These are phyloP conservation scores for Eremobia ochroleuca DNA, from an alignment of 2,888 invertebrate genomes.

Conservation along the genomic window DNA sequence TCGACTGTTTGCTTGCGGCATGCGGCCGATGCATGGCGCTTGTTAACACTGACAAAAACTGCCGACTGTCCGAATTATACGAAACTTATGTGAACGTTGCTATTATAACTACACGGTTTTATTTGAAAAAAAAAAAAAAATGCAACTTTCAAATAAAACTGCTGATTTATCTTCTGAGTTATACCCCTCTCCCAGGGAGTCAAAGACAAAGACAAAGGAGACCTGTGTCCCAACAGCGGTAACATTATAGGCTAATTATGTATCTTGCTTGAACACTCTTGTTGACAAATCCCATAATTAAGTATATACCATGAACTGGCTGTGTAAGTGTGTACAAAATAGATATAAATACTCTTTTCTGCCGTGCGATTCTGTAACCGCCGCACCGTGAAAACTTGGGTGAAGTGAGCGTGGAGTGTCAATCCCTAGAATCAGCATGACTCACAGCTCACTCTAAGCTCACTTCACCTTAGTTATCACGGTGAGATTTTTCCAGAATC, in stretches of 20 bases:
- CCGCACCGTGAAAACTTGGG: too few species aligned
- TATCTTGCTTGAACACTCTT: too few species aligned
- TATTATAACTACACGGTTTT: constrained; percentile 14
- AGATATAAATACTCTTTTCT: constrained; percentile 40
- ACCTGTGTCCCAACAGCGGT: too few species aligned
- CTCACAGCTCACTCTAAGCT: too few species aligned
- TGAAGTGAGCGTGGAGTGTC: too few species aligned
- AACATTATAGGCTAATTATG: too few species aligned
- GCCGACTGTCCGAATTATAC: constrained; percentile 29
- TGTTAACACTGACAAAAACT: constrained; percentile 32
- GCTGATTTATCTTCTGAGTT: not conserved
- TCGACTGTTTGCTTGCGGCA: constrained; percentile 68
- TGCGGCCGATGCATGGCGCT: constrained; percentile 64
- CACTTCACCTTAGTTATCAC: too few species aligned
- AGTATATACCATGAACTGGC: constrained; percentile 8
- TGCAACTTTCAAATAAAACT: constrained; percentile 9
- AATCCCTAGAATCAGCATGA: too few species aligned
- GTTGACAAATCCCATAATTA: constrained; percentile 4
- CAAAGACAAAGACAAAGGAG: too few species aligned
- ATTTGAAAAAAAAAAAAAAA: constrained; percentile 15
- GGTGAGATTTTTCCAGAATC: too few species aligned
- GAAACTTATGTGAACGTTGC: not conserved
- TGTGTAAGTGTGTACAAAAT: constrained; percentile 49
- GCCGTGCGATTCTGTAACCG: too few species aligned
- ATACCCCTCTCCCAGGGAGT: too few species aligned